These are phyloP conservation scores for Pseudomyrmex concolor DNA, from an alignment of 1,140 invertebrate species.

Conservation along the genomic window DNA sequence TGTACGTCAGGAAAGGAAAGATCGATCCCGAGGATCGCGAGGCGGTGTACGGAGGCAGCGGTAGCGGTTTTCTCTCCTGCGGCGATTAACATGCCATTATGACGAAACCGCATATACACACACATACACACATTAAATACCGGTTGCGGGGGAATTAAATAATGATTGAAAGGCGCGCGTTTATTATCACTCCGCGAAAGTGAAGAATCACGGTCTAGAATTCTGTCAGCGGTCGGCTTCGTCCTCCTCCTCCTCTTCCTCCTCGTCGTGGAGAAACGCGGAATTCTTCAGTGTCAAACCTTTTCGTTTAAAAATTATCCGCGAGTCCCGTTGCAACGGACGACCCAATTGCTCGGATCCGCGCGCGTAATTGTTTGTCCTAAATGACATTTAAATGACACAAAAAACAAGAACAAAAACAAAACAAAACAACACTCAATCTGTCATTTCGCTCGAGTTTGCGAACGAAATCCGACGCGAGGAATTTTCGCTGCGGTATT, in stretches of 20 bases:
- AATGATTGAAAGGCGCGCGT: conserved; percentile 57
- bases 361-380: conserved; percentile 20
- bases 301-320: too few species aligned
- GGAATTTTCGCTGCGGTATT: not conserved
- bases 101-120: conserved; percentile 30
- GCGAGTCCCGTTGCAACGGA: not conserved
- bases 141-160: conserved; percentile 53
- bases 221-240: conserved; percentile 36
- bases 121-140: conserved; percentile 24
- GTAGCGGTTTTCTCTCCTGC: conserved; percentile 72
- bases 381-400: conserved; percentile 29
- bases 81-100: conserved; percentile 67
- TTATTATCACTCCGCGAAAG: conserved; percentile 59
- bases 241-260: not conserved
- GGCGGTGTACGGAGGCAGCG: conserved; percentile 69
- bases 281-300: not conserved
- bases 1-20: conserved; percentile 76
- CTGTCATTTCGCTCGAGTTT: not conserved
- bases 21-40: conserved; percentile 69
- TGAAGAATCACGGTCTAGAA: conserved; percentile 61
- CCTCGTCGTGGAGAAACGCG: not conserved
- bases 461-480: not conserved
- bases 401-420: not conserved
- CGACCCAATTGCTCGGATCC: conserved; percentile 9
- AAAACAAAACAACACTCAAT: conserved; percentile 6